Evolutionary conservation across 2,113 vertebrate genomes (phyloP).

Genomic region (Gallinago undulata): DNA sequence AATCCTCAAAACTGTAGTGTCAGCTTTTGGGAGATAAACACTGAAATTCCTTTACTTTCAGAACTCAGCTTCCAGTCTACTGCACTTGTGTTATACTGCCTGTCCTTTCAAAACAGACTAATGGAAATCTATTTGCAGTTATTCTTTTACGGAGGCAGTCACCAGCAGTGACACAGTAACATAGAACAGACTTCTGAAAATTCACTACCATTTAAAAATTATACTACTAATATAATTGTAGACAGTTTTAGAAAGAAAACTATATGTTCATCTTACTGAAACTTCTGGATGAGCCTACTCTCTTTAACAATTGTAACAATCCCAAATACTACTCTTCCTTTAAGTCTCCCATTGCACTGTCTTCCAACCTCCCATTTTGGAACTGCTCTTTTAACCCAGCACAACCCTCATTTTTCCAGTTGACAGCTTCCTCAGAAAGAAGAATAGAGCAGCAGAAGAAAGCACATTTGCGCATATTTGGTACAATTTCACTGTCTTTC

Average conservation of each 20-base stretch:
- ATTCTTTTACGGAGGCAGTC: background rate
- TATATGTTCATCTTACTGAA: background rate
- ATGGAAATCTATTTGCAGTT: background rate
- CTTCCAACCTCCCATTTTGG: background rate
- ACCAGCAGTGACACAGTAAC: background rate
- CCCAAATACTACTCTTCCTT: background rate
- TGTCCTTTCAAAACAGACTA: background rate
- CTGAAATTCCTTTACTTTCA: background rate
- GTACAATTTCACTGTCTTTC: background rate
- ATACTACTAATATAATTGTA: background rate
- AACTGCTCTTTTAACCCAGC: background rate
- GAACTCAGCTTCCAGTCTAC: background rate
- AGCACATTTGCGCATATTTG: background rate
- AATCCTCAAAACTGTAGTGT: background rate
- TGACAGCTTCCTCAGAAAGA: background rate
- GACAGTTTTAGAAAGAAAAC: background rate
- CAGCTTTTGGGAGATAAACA: slow-evolving; percentile 10
- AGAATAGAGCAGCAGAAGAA: background rate
- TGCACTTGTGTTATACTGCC: background rate
- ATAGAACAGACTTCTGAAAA: background rate
- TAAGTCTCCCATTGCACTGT: background rate
- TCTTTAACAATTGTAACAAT: background rate
- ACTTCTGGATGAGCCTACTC: background rate
- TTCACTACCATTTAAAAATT: background rate
- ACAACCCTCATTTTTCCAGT: background rate